phyloP scores from a whole-genome alignment of 1,140 invertebrate genomes.

The Diabrotica undecimpunctata region DNA sequence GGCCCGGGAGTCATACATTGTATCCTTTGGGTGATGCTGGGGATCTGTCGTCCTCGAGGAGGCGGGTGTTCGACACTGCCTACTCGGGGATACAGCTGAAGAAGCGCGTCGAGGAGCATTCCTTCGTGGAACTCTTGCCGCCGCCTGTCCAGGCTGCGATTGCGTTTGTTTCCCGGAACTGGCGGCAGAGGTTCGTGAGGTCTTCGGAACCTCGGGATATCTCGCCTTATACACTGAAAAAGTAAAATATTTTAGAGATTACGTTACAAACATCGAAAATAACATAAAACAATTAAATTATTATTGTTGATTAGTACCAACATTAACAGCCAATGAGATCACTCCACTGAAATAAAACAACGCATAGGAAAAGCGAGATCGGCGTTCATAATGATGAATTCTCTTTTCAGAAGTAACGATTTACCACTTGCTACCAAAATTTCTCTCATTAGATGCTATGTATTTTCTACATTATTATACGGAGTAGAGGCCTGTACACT shows the following conservation, averaged over 20 bases:
- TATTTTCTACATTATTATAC: too few species aligned
- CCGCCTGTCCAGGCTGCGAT: slow-evolving; percentile 56
- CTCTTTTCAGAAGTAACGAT: too few species aligned
- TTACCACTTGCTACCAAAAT: too few species aligned
- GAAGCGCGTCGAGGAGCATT: slow-evolving; percentile 61
- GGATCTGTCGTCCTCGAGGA: slow-evolving; percentile 38
- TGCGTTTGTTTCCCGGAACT: slow-evolving; percentile 47
- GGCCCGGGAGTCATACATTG: slow-evolving; percentile 53
- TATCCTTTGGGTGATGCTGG: slow-evolving; percentile 50
- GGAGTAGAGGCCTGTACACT: too few species aligned
- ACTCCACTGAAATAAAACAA: too few species aligned
- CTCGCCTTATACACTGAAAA: slow-evolving; percentile 33
- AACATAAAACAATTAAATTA: too few species aligned
- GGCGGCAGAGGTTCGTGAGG: slow-evolving; percentile 45
- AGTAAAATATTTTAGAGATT: background rate
- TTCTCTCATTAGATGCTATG: too few species aligned
- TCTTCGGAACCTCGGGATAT: slow-evolving; percentile 40
- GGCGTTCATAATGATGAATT: too few species aligned
- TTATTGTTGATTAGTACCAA: too few species aligned
- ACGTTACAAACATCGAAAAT: too few species aligned
- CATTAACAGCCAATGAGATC: too few species aligned
- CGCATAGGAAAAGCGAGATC: too few species aligned
- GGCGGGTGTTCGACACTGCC: slow-evolving; percentile 47
- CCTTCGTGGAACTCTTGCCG: slow-evolving; percentile 62
- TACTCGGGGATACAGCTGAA: slow-evolving; percentile 60